A percentile compares a stretch with the other conserved stretches of the same genome.
Evolutionary conservation across 2,797 vertebrate genomes (phyloP).

Genomic region (Leptatherina wallacei): DNA sequence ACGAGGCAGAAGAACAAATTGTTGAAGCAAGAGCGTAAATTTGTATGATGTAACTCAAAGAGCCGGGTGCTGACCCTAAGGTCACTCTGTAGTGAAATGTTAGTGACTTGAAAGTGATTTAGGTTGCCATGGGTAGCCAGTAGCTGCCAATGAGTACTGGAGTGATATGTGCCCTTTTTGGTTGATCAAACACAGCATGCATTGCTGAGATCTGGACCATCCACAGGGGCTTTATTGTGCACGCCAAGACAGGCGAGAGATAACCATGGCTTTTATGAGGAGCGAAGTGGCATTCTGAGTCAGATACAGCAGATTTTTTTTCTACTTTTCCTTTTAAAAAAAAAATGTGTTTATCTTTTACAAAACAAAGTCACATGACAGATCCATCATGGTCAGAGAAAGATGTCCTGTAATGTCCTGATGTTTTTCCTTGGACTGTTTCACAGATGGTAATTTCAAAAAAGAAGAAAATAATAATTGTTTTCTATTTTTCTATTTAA

Average conservation of each 20-base stretch:
- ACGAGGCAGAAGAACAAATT: background rate
- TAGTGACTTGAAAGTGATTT: background rate
- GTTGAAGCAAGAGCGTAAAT: background rate
- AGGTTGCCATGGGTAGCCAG: background rate
- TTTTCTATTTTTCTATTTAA: background rate
- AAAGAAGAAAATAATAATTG: background rate
- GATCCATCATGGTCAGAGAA: background rate
- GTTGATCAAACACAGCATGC: background rate
- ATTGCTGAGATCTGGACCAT: background rate
- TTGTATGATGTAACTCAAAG: background rate
- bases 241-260: background rate
- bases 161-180: background rate
- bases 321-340: background rate
- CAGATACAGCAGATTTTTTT: background rate
- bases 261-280: background rate
- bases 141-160: background rate
- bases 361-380: background rate
- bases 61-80: background rate
- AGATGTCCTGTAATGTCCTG: background rate
- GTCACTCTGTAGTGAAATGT: background rate
- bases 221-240: conserved; percentile 2
- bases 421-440: background rate
- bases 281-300: background rate
- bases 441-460: background rate
- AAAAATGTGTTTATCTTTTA: too few species aligned